phyloP scores from a whole-genome alignment of 1,140 invertebrate genomes.

The Eciton burchellii region DNA sequence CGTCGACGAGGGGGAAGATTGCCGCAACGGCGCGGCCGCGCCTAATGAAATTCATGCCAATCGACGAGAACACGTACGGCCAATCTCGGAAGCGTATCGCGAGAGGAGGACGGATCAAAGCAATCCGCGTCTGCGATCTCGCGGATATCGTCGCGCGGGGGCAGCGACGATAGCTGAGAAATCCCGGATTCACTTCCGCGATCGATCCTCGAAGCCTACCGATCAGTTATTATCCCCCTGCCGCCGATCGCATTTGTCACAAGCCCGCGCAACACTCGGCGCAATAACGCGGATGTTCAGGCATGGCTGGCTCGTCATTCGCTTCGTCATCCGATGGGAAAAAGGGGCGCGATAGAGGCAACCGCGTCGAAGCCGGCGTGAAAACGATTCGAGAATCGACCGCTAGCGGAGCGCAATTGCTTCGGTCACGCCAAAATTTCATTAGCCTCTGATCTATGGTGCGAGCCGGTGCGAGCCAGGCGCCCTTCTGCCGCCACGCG shows the following conservation, averaged over 20 bases:
- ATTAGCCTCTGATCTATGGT: conserved; percentile 71
- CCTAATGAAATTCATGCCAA: conserved; percentile 52
- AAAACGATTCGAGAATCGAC: conserved; percentile 73
- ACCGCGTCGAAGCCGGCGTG: conserved; percentile 68
- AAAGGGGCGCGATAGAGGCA: neutral
- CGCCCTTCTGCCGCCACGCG: neutral
- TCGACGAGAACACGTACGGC: conserved; percentile 19
- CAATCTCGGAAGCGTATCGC: conserved; percentile 32
- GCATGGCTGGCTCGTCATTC: neutral
- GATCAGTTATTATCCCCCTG: no score
- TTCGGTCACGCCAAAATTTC: conserved; percentile 72
- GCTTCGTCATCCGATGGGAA: conserved; percentile 18
- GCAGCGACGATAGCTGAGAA: no score
- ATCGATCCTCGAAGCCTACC: no score
- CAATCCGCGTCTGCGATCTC: no score
- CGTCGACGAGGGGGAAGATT: conserved; percentile 48
- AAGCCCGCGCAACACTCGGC: neutral
- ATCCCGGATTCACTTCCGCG: no score
- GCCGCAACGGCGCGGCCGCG: conserved; percentile 27
- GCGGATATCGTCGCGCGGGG: no score
- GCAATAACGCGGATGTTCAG: neutral
- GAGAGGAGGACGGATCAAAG: neutral
- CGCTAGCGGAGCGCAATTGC: conserved; percentile 37
- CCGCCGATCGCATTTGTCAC: neutral
- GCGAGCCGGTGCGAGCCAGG: conserved; percentile 6